A percentile compares a stretch with the other conserved stretches of the same genome.
These are phyloP conservation scores for Julus scanicus DNA, from an alignment of 2,888 invertebrate genomes.

Conservation along the genomic window DNA sequence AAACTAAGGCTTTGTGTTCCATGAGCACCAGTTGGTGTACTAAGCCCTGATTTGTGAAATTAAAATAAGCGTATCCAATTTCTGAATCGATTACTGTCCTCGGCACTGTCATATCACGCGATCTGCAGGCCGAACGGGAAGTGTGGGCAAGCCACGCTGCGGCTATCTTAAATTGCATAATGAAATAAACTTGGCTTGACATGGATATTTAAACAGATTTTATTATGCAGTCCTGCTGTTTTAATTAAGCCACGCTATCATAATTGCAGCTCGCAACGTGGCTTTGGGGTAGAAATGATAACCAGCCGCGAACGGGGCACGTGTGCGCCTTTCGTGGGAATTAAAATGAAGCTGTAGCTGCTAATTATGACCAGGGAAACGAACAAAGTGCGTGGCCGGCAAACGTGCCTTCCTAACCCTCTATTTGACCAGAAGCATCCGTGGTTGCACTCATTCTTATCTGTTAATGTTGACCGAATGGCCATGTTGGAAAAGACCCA, in stretches of 20 bases:
- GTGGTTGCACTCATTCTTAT: constrained; percentile 3
- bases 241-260: neutral
- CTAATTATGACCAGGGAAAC: constrained; percentile 9
- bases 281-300: constrained; percentile 22
- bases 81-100: neutral
- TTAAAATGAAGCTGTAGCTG: neutral
- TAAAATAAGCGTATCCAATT: neutral
- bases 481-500: neutral
- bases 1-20: neutral
- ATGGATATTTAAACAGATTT: neutral
- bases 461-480: constrained; percentile 3
- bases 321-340: neutral
- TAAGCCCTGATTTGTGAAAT: constrained; percentile 12
- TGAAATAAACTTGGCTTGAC: neutral
- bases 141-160: neutral
- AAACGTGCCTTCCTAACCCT: neutral
- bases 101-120: neutral
- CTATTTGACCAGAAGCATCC: constrained; percentile 6
- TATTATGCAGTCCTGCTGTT: neutral
- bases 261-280: constrained; percentile 18
- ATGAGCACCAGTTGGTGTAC: neutral
- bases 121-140: neutral
- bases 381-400: neutral
- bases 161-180: constrained; percentile 16
- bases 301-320: neutral